These are phyloP conservation scores for Frankliniella fusca DNA, from an alignment of 2,888 invertebrate genomes.

Conservation along the genomic window DNA sequence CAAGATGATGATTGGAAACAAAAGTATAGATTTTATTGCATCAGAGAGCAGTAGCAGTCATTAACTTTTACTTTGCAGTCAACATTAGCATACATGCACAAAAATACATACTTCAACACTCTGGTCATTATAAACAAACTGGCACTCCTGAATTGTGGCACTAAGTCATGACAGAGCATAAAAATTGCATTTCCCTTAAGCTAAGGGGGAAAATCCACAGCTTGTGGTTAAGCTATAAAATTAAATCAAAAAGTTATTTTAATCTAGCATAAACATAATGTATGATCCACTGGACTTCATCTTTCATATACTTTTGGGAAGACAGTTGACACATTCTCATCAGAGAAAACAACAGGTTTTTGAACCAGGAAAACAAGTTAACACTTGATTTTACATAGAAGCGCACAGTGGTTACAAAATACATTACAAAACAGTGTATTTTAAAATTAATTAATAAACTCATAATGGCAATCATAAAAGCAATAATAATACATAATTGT, in stretches of 20 bases:
- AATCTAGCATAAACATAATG: not conserved
- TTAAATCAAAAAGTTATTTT: not conserved
- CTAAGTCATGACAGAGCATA: not conserved
- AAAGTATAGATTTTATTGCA: not conserved
- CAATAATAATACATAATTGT: not conserved
- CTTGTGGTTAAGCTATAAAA: not conserved
- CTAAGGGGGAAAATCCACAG: not conserved
- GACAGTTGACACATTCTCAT: not conserved
- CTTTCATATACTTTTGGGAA: not conserved
- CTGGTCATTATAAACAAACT: not conserved
- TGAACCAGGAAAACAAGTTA: not conserved
- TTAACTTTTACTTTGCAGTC: not conserved
- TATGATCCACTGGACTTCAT: not conserved
- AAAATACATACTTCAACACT: not conserved
- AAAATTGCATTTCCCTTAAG: not conserved
- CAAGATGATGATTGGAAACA: not conserved
- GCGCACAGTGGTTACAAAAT: not conserved
- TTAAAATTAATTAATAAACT: not conserved
- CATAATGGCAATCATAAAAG: not conserved
- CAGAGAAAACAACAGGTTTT: not conserved
- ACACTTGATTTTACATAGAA: not conserved
- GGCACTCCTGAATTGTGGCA: not conserved
- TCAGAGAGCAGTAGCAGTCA: not conserved
- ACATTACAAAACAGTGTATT: not conserved
- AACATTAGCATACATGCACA: not conserved